These are phyloP conservation scores for Atractosteus spatula DNA, from an alignment of 2,113 vertebrate genomes.

Conservation along the genomic window DNA sequence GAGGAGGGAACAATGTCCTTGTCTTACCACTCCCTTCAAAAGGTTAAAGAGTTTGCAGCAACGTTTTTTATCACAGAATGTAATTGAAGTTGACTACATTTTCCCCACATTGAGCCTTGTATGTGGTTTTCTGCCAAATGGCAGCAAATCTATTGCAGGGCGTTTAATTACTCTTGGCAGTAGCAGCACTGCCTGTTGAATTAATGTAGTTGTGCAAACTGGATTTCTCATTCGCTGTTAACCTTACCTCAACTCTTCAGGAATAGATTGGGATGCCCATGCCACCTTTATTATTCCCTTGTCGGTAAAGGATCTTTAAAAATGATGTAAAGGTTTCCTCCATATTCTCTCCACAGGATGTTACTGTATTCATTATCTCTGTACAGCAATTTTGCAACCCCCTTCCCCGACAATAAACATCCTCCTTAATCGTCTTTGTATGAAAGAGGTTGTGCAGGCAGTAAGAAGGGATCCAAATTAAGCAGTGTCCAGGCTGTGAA, in stretches of 20 bases:
- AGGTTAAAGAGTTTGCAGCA: background rate
- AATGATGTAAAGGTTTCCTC: no score
- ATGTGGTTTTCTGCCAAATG: background rate
- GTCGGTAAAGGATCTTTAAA: no score
- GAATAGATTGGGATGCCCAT: no score
- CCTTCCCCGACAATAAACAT: no score
- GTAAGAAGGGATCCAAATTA: no score
- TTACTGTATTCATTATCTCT: no score
- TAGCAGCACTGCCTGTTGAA: background rate
- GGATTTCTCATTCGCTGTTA: slow-evolving; percentile 5
- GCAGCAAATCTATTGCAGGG: background rate
- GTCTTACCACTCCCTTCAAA: background rate
- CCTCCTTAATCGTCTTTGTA: no score
- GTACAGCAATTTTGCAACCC: no score
- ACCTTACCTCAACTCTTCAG: background rate
- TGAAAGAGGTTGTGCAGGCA: no score
- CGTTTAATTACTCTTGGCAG: background rate
- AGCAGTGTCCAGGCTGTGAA: no score
- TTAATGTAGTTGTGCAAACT: background rate
- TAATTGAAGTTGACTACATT: background rate
- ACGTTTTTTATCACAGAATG: background rate
- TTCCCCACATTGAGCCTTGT: background rate
- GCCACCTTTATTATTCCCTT: no score
- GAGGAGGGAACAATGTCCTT: background rate
- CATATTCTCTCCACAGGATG: no score